A percentile compares a stretch with the other conserved stretches of the same genome.
These are phyloP conservation scores for Danio albolineatus DNA, from an alignment of 2,797 vertebrate genomes.

Conservation along the genomic window DNA sequence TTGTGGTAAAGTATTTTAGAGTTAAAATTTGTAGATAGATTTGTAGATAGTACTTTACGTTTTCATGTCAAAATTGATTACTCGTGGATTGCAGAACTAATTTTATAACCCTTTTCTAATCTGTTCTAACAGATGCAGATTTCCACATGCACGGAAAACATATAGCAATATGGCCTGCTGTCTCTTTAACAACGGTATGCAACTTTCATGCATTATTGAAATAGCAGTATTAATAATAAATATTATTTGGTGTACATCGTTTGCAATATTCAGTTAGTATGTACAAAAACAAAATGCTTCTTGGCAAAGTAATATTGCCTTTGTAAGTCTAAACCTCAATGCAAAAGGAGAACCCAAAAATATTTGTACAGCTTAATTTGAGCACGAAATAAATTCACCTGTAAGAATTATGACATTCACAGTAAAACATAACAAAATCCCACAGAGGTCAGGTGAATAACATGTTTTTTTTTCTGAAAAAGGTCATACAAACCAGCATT, in stretches of 20 bases:
- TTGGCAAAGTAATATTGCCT: conserved; percentile 42
- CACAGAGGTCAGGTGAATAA: conserved; percentile 42
- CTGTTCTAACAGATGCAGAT: conserved; percentile 43
- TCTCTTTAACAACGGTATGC: conserved; percentile 35
- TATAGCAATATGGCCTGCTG: conserved; percentile 36
- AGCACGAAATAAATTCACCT: conserved; percentile 39
- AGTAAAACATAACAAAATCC: conserved; percentile 7
- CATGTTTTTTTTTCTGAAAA: conserved; percentile 21
- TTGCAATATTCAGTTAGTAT: conserved; percentile 31
- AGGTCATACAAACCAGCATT: conserved; percentile 22
- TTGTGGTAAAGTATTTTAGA: not conserved
- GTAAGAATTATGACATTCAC: conserved; percentile 44
- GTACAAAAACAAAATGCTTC: conserved; percentile 37
- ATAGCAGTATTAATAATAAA: conserved; percentile 29
- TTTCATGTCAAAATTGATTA: not conserved
- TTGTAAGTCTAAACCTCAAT: conserved; percentile 48
- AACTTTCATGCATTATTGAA: conserved; percentile 58
- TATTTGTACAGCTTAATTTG: conserved; percentile 44
- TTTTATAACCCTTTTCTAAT: conserved; percentile 16
- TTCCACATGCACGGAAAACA: conserved; percentile 54
- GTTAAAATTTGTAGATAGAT: too few species aligned
- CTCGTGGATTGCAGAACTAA: not conserved
- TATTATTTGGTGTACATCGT: conserved; percentile 39
- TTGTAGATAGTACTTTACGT: too few species aligned
- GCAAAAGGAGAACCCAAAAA: conserved; percentile 52